phyloP scores from a whole-genome alignment of 2,797 vertebrate genomes.

The Chaunax sp. region DNA sequence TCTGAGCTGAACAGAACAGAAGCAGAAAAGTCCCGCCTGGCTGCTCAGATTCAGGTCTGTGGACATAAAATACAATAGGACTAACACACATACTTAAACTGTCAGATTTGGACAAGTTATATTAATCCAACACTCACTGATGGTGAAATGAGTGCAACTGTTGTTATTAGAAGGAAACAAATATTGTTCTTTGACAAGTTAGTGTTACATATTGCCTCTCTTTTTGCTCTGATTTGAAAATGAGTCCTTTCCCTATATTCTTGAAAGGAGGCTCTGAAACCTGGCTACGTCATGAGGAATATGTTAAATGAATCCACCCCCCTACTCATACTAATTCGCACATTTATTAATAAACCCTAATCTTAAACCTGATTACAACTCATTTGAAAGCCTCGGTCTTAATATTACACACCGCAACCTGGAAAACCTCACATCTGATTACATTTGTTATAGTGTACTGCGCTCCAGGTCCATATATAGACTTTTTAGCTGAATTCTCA shows the following conservation, averaged over 20 bases:
- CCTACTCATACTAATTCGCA: too few relatives aligned
- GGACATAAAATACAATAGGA: not conserved
- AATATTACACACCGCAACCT: too few relatives aligned
- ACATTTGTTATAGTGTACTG: too few relatives aligned
- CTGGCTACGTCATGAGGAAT: too few relatives aligned
- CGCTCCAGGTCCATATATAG: too few relatives aligned
- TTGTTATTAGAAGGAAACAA: not conserved
- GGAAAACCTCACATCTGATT: too few relatives aligned
- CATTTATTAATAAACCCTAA: too few relatives aligned
- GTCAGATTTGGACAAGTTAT: conserved; percentile 4
- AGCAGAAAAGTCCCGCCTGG: conserved; percentile 84
- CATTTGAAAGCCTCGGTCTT: too few relatives aligned
- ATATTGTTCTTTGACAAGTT: not conserved
- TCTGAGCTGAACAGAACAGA: conserved; percentile 85
- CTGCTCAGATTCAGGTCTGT: conserved; percentile 84
- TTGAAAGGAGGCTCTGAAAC: not conserved
- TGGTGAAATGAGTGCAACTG: not conserved
- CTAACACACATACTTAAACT: not conserved
- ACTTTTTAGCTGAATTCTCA: too few relatives aligned
- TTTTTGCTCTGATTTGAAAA: not conserved
- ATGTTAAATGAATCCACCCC: too few relatives aligned
- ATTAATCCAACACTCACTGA: not conserved
- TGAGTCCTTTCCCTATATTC: not conserved
- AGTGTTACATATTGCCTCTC: not conserved
- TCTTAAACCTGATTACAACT: too few relatives aligned